Percentiles rank a stretch among this genome's conserved stretches.
phyloP scores from a whole-genome alignment of 2,888 invertebrate species.

The Bugulina stolonifera region DNA sequence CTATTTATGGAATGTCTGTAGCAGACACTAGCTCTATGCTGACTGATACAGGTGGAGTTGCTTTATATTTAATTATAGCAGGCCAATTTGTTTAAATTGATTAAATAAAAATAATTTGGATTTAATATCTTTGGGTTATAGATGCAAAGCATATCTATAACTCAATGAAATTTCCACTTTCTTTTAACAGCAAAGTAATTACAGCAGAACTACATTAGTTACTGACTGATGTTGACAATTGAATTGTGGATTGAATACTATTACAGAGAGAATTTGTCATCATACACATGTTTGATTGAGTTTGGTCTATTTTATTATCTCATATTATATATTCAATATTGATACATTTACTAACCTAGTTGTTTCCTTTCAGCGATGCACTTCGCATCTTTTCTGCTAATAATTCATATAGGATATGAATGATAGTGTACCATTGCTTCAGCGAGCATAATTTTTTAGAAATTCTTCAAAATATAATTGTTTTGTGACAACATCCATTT shows the following conservation, averaged over 20 bases:
- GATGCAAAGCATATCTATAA: neutral
- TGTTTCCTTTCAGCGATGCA: too few species aligned
- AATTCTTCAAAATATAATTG: too few species aligned
- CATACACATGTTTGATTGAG: slow-evolving; percentile 17
- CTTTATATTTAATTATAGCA: slow-evolving; percentile 11
- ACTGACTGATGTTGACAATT: slow-evolving; percentile 13
- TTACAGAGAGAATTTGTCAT: neutral
- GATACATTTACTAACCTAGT: neutral
- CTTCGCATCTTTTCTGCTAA: too few species aligned
- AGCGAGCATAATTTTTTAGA: too few species aligned
- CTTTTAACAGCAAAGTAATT: too few species aligned
- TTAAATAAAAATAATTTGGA: slow-evolving; percentile 21
- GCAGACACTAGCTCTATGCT: neutral
- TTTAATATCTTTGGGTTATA: neutral
- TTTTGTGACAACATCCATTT: too few species aligned
- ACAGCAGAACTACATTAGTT: neutral
- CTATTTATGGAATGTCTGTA: slow-evolving; percentile 11
- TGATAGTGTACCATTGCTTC: too few species aligned
- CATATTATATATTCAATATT: neutral
- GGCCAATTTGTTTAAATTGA: slow-evolving; percentile 13
- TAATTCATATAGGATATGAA: too few species aligned
- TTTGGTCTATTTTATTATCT: slow-evolving; percentile 22
- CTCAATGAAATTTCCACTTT: slow-evolving; percentile 23
- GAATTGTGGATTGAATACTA: slow-evolving; percentile 14
- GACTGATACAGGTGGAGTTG: neutral